A percentile compares a stretch with the other conserved stretches of the same genome.
phyloP scores from a whole-genome alignment of 2,113 vertebrate genomes.

The Morone chrysops region DNA sequence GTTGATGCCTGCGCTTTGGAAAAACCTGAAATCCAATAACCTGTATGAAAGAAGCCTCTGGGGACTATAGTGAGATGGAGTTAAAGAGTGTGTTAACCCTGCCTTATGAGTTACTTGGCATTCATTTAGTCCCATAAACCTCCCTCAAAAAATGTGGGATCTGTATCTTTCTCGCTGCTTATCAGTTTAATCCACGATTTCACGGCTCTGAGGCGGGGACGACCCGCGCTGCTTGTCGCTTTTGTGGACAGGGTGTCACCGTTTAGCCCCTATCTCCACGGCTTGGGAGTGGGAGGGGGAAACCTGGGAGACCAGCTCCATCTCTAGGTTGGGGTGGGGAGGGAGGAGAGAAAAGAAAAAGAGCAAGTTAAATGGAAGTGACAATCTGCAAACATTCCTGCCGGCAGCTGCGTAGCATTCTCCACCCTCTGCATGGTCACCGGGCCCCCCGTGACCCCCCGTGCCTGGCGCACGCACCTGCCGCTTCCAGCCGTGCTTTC shows the following conservation, averaged over 20 bases:
- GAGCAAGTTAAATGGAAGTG: constrained; percentile 84
- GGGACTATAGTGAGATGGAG: constrained; percentile 50
- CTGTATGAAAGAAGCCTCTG: constrained; percentile 64
- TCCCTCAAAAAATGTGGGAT: constrained; percentile 52
- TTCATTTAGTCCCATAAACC: constrained; percentile 56
- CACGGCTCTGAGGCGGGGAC: constrained; percentile 70
- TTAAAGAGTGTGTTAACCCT: constrained; percentile 64
- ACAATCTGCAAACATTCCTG: constrained; percentile 85
- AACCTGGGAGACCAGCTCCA: constrained; percentile 69
- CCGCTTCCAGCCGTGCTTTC: constrained; percentile 86
- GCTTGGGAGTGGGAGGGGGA: constrained; percentile 50
- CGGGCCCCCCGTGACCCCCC: constrained; percentile 72
- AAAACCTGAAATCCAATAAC: constrained; percentile 56
- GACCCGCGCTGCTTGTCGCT: constrained; percentile 57
- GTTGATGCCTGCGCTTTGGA: constrained; percentile 39
- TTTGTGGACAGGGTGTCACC: constrained; percentile 82
- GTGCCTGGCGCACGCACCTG: constrained; percentile 85
- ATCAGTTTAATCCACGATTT: constrained; percentile 82
- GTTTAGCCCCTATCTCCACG: constrained; percentile 77
- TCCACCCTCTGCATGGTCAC: constrained; percentile 71
- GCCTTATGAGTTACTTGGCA: constrained; percentile 51
- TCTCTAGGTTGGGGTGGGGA: constrained; percentile 51
- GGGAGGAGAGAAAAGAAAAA: constrained; percentile 68
- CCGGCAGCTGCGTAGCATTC: constrained; percentile 81
- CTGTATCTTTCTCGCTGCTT: constrained; percentile 57